Evolutionary conservation across 2,888 invertebrate genomes (phyloP).

Genomic region (Craniophora ligustri): DNA sequence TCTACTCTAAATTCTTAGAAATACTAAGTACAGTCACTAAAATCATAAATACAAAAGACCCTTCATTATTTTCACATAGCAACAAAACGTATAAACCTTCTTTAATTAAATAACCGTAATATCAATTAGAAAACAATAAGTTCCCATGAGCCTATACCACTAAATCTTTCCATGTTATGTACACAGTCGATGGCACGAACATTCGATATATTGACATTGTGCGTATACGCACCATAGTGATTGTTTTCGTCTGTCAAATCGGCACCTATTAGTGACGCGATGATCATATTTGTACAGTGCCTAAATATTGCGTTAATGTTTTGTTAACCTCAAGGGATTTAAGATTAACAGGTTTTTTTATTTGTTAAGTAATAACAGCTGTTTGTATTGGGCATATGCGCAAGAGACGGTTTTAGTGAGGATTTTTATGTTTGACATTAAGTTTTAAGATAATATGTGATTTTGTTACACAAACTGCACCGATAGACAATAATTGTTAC

Average conservation of each 20-base stretch:
- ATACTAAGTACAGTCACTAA: no score
- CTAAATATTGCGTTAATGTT: conserved; percentile 84
- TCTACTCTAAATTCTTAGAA: no score
- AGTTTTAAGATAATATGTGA: background rate
- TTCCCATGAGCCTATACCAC: conserved; percentile 30
- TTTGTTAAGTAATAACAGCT: conserved; percentile 83
- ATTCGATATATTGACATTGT: conserved; percentile 70
- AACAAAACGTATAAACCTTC: background rate
- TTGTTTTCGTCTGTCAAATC: conserved; percentile 79
- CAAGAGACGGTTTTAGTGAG: conserved; percentile 58
- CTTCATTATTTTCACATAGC: background rate
- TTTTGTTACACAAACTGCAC: background rate
- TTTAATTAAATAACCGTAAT: background rate
- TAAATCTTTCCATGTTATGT: conserved; percentile 52
- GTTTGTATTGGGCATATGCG: conserved; percentile 70
- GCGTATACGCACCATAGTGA: conserved; percentile 69
- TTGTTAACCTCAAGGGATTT: conserved; percentile 85
- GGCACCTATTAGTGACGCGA: conserved; percentile 79
- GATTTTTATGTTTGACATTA: conserved; percentile 37
- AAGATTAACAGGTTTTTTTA: conserved; percentile 77
- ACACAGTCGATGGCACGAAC: conserved; percentile 57
- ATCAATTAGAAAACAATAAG: conserved; percentile 18
- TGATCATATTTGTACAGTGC: conserved; percentile 73
- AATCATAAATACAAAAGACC: background rate
- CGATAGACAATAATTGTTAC: fast-evolving